Conservation (phyloP, 2,113 vertebrate species). For the Bubo blakistoni region DNA sequence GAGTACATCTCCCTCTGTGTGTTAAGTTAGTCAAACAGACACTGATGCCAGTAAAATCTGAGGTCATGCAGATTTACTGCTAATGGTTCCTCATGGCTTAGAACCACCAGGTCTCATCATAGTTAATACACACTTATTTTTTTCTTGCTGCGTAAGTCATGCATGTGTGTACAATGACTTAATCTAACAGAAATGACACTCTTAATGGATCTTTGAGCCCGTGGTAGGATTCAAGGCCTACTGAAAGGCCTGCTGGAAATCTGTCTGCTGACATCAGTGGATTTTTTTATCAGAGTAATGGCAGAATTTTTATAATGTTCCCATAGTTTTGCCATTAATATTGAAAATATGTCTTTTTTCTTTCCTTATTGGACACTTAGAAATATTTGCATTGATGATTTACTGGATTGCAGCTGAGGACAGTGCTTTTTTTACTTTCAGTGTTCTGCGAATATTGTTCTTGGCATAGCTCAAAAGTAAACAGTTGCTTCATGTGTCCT, state of each 20-base stretch:
- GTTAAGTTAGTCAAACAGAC: background rate
- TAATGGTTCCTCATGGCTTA: background rate
- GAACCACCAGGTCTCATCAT: background rate
- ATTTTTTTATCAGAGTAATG: background rate
- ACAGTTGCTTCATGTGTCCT: constrained; percentile 35
- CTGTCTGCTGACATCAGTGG: background rate
- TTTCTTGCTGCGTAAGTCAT: background rate
- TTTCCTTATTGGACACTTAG: background rate
- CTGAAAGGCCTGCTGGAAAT: background rate
- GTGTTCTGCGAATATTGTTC: background rate
- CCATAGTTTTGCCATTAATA: background rate
- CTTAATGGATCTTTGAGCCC: background rate
- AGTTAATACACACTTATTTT: background rate
- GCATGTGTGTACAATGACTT: background rate
- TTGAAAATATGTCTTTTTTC: background rate
- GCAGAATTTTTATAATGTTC: background rate
- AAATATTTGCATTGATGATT: background rate
- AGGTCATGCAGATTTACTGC: background rate
- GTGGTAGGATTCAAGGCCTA: background rate
- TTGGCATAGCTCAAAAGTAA: constrained; percentile 32
- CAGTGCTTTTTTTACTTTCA: background rate
- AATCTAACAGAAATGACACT: background rate
- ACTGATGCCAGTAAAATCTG: background rate
- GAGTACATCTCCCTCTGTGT: background rate
- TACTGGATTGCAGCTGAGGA: background rate